Evolutionary conservation across 1,140 invertebrate genomes (phyloP).

Genomic region (Bombus terrestris): DNA sequence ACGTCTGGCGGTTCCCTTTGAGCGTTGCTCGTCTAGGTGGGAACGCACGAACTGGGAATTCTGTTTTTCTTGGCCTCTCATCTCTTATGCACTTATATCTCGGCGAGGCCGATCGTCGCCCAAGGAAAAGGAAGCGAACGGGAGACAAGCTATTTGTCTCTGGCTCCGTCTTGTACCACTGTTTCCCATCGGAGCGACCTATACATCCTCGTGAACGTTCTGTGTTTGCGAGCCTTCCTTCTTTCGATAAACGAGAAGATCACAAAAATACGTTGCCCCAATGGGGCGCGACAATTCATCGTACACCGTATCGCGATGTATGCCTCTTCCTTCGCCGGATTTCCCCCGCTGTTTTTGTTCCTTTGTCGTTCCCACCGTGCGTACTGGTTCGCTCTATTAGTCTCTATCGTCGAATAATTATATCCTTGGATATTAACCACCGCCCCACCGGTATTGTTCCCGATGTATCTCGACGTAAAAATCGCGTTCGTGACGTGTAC

Average conservation of each 20-base stretch:
- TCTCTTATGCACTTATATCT: constrained; percentile 47
- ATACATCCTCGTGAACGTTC: neutral
- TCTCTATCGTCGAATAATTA: constrained; percentile 45
- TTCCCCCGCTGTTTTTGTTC: constrained; percentile 36
- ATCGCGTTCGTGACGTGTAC: constrained; percentile 24
- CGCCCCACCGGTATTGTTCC: constrained; percentile 32
- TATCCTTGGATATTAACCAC: constrained; percentile 53
- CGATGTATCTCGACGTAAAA: constrained; percentile 45
- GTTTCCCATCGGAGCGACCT: neutral
- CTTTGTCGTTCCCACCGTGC: neutral
- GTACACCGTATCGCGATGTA: constrained; percentile 35
- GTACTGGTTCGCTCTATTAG: constrained; percentile 20
- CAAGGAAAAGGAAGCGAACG: neutral
- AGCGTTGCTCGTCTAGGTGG: constrained; percentile 28
- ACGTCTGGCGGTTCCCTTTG: constrained; percentile 9
- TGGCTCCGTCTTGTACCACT: constrained; percentile 17
- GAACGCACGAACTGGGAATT: constrained; percentile 32
- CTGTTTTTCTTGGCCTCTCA: constrained; percentile 43
- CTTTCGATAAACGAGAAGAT: constrained; percentile 38
- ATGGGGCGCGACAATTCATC: neutral
- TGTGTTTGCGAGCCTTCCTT: constrained; percentile 27
- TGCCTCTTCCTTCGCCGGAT: constrained; percentile 33
- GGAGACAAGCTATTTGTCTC: constrained; percentile 58
- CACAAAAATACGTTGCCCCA: constrained; percentile 22
- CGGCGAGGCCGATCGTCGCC: too few relatives aligned